A percentile compares a stretch with the other conserved stretches of the same genome.
These are phyloP conservation scores for Pantherophis vulpinus DNA, from an alignment of 2,797 vertebrate genomes.

Conservation along the genomic window DNA sequence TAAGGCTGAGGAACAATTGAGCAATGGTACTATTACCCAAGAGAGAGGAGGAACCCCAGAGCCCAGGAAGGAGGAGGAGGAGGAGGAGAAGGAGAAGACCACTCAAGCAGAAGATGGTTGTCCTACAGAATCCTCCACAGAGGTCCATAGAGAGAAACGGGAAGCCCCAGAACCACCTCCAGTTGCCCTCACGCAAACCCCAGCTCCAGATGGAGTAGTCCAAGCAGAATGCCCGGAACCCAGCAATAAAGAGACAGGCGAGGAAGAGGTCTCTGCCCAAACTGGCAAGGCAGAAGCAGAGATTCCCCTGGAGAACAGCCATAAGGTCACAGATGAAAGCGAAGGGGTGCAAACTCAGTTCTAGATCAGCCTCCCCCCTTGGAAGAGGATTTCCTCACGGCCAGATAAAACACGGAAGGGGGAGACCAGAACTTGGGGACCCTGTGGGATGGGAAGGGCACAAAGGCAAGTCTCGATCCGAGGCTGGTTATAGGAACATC, in stretches of 20 bases:
- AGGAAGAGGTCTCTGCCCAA: slow-evolving; percentile 52
- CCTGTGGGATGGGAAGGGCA: not conserved
- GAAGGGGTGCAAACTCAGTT: slow-evolving; percentile 67
- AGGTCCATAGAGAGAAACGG: slow-evolving; percentile 45
- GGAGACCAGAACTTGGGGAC: slow-evolving; percentile 24
- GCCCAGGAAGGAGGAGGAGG: not conserved
- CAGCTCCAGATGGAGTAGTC: slow-evolving; percentile 58
- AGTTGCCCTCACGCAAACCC: not conserved
- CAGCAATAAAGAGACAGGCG: slow-evolving; percentile 59
- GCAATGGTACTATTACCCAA: slow-evolving; percentile 60
- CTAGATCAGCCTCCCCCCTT: slow-evolving; percentile 42
- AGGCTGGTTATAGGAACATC: not conserved
- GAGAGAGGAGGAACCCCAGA: slow-evolving; percentile 22
- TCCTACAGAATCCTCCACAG: not conserved
- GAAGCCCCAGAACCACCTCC: slow-evolving; percentile 40
- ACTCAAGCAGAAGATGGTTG: not conserved
- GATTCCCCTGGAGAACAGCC: slow-evolving; percentile 20
- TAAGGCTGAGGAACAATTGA: not conserved
- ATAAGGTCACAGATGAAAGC: not conserved
- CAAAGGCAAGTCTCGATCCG: not conserved
- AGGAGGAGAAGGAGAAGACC: not conserved
- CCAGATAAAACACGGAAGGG: not conserved
- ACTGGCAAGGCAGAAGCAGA: not conserved
- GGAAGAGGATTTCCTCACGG: not conserved
- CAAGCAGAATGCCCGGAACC: slow-evolving; percentile 51